Conservation (phyloP, 2,888 invertebrate genomes). For the Ptychoptera albimana region DNA sequence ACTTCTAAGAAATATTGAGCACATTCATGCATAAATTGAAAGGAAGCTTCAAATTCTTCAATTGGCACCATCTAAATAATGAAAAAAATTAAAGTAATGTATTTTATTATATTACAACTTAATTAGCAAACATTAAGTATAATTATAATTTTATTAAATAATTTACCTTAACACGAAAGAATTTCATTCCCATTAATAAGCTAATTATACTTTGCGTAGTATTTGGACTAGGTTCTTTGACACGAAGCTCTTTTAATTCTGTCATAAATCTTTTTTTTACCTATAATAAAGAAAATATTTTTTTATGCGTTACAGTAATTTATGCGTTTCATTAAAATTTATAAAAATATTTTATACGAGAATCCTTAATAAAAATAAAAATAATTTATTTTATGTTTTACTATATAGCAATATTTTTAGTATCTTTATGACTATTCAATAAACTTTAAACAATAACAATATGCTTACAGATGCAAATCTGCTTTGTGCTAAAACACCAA, state of each 20-base stretch:
- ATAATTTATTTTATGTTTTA: no score
- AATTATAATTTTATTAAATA: background rate
- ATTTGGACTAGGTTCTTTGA: constrained; percentile 73
- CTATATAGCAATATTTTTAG: no score
- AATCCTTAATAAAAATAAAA: no score
- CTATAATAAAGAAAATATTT: constrained; percentile 3
- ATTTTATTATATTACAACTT: background rate
- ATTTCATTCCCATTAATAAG: constrained; percentile 98
- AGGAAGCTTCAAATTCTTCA: constrained; percentile 96
- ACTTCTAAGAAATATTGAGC: constrained; percentile 97
- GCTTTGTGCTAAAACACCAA: constrained; percentile 87
- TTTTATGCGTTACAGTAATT: no score
- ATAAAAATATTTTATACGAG: no score
- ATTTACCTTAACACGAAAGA: constrained; percentile 58
- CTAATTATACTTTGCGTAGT: constrained; percentile 92
- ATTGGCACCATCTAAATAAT: constrained; percentile 79
- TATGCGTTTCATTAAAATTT: no score
- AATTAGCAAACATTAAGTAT: background rate
- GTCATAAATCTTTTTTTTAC: constrained; percentile 73
- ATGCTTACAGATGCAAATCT: constrained; percentile 70
- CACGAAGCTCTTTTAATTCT: constrained; percentile 67
- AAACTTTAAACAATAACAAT: background rate
- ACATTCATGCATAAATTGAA: constrained; percentile 96
- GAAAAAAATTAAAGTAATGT: background rate
- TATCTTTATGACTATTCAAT: no score